These are phyloP conservation scores for Nudaria mundana DNA, from an alignment of 2,888 invertebrate genomes.

Conservation along the genomic window DNA sequence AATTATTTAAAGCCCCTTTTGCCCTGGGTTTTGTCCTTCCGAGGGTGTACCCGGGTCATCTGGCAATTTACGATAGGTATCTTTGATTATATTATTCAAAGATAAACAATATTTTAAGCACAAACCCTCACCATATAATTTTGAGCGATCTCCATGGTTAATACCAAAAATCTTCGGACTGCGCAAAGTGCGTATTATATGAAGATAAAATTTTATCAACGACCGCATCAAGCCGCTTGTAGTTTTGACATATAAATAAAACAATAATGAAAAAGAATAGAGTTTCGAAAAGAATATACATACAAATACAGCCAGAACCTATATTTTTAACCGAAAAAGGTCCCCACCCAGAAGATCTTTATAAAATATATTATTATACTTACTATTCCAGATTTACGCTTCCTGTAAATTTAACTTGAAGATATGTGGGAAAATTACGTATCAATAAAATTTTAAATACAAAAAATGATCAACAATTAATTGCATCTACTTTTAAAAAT, in stretches of 20 bases:
- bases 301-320: background rate
- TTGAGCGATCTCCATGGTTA: constrained; percentile 64
- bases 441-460: too few relatives aligned
- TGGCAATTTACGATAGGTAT: too few relatives aligned
- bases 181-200: constrained; percentile 1
- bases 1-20: background rate
- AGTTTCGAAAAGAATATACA: background rate
- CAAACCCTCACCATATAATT: constrained; percentile 71
- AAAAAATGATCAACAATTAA: too few relatives aligned
- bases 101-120: too few relatives aligned
- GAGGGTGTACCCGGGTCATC: too few relatives aligned
- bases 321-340: background rate
- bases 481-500: too few relatives aligned
- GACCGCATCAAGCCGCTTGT: constrained; percentile 10
- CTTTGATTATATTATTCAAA: too few relatives aligned
- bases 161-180: constrained; percentile 1
- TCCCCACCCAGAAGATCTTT: background rate
- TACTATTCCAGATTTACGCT: too few relatives aligned
- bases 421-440: too few relatives aligned
- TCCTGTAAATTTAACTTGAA: too few relatives aligned
- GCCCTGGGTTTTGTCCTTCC: too few relatives aligned
- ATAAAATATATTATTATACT: background rate
- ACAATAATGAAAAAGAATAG: background rate
- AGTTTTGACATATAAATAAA: too few relatives aligned
- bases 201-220: constrained; percentile 19